A percentile compares a stretch with the other conserved stretches of the same genome.
These are phyloP conservation scores for Thryonomys swinderianus DNA, from an alignment of 2,113 vertebrate genomes.

Conservation along the genomic window DNA sequence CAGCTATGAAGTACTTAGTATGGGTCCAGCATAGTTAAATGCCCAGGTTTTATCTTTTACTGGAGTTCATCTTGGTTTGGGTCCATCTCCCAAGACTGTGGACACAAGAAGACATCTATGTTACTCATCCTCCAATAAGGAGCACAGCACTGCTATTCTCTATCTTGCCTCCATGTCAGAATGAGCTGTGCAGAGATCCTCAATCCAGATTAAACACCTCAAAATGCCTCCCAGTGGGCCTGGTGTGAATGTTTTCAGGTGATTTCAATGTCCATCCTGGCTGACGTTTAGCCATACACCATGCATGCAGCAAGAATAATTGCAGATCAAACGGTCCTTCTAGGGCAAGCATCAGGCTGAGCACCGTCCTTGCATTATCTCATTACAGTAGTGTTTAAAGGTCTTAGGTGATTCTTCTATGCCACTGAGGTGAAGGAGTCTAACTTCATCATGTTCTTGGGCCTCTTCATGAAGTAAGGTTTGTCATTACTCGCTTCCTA, in stretches of 20 bases:
- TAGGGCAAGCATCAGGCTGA: not conserved
- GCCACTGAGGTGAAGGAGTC: not conserved
- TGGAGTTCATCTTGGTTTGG: not conserved
- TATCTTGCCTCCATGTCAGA: not conserved
- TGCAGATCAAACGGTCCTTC: no score
- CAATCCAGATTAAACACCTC: not conserved
- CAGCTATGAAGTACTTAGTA: not conserved
- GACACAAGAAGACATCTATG: not conserved
- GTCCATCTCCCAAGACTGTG: not conserved
- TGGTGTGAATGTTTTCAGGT: not conserved
- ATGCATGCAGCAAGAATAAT: not conserved
- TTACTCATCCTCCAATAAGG: not conserved
- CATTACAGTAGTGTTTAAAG: not conserved
- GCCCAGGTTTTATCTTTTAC: not conserved
- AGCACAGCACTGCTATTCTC: not conserved
- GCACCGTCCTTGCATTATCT: not conserved
- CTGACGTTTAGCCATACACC: not conserved
- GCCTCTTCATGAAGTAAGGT: rapidly evolving
- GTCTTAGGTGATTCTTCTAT: not conserved
- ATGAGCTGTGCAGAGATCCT: not conserved
- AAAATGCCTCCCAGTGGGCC: not conserved
- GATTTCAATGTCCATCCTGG: not conserved
- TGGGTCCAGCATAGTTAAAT: not conserved
- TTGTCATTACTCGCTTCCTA: not conserved
- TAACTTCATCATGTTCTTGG: no score